Percentiles rank a stretch among this genome's conserved stretches.
These are phyloP conservation scores for Hypena proboscidalis DNA, from an alignment of 2,888 invertebrate species.

Conservation along the genomic window DNA sequence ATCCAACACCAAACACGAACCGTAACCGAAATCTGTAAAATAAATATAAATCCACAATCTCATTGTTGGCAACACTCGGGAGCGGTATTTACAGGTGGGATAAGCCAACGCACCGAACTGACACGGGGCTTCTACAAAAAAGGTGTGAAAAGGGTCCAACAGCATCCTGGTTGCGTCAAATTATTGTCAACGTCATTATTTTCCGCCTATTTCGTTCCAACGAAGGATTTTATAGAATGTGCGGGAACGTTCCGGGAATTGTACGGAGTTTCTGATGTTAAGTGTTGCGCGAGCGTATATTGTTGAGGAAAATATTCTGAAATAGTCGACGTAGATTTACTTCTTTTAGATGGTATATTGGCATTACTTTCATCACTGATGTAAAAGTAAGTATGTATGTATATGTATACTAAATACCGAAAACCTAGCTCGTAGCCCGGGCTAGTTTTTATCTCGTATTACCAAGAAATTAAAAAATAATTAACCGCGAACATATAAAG, in stretches of 20 bases:
- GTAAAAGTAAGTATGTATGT: too few species aligned
- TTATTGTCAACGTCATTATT: slow-evolving; percentile 46
- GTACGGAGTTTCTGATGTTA: neutral
- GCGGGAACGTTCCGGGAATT: neutral
- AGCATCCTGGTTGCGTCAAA: slow-evolving; percentile 34
- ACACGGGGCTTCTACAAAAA: slow-evolving; percentile 35
- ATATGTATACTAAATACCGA: too few species aligned
- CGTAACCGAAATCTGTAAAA: neutral
- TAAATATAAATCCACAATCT: slow-evolving; percentile 12
- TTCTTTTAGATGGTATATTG: too few species aligned
- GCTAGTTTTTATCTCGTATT: too few species aligned
- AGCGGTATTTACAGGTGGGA: slow-evolving; percentile 27
- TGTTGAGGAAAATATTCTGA: too few species aligned
- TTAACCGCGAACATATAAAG: too few species aligned
- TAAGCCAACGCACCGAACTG: slow-evolving; percentile 35
- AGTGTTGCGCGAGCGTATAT: too few species aligned
- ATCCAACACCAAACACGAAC: neutral
- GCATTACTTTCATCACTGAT: too few species aligned
- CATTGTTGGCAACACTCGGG: slow-evolving; percentile 6
- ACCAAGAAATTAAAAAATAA: too few species aligned
- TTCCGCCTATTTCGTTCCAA: slow-evolving; percentile 35
- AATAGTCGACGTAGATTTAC: too few species aligned
- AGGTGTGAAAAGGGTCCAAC: slow-evolving; percentile 43
- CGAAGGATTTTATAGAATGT: slow-evolving; percentile 17
- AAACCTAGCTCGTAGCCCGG: too few species aligned